Conservation (phyloP, 2,113 vertebrate species). For the Saccopteryx leptura region DNA sequence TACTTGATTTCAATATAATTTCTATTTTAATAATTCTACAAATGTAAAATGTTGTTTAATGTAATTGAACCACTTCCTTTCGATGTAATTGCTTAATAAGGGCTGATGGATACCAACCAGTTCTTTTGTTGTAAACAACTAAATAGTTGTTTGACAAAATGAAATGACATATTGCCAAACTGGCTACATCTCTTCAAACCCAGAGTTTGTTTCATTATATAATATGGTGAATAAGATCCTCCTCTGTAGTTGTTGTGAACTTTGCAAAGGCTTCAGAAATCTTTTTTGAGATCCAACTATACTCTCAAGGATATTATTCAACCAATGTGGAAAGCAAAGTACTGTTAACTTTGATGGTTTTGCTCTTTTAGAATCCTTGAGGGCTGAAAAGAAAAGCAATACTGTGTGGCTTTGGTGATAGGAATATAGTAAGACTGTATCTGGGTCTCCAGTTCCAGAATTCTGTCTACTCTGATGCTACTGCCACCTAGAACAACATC, state of each 20-base stretch:
- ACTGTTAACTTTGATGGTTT: conserved; percentile 62
- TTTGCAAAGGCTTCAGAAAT: conserved; percentile 47
- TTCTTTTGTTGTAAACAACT: conserved; percentile 51
- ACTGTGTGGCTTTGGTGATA: not conserved
- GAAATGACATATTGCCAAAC: conserved; percentile 1
- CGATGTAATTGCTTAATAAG: not conserved
- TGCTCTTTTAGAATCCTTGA: conserved; percentile 42
- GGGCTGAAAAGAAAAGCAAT: conserved; percentile 32
- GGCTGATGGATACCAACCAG: not conserved
- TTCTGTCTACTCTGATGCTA: conserved; percentile 31
- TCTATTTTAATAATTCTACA: conserved; percentile 5
- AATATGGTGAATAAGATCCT: not conserved
- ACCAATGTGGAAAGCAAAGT: not conserved
- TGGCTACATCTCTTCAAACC: conserved; percentile 27
- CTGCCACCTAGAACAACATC: not conserved
- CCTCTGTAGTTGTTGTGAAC: not conserved
- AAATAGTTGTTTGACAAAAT: conserved; percentile 59
- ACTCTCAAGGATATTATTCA: conserved; percentile 40
- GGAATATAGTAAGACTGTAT: not conserved
- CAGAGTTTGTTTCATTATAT: conserved; percentile 40
- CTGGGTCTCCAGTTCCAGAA: conserved; percentile 49
- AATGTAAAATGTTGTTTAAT: conserved; percentile 44
- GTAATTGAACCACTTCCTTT: conserved; percentile 41
- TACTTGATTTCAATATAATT: conserved; percentile 50
- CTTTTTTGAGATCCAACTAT: conserved; percentile 44